phyloP scores from a whole-genome alignment of 1,140 invertebrate genomes.

The Leguminivora glycinivorella region DNA sequence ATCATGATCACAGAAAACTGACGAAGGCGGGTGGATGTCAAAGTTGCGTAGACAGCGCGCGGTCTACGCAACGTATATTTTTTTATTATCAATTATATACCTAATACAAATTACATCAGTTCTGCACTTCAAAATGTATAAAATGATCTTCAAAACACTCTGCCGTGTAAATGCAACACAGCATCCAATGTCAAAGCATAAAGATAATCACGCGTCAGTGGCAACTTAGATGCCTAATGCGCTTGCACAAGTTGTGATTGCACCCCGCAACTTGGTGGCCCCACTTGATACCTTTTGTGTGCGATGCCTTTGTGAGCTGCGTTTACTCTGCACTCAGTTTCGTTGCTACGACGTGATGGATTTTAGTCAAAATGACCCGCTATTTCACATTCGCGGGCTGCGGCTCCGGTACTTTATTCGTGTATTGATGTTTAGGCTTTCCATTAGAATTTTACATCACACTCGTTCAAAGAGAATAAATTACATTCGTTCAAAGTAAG shows the following conservation, averaged over 20 bases:
- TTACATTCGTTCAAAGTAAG: too few relatives aligned
- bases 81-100: too few relatives aligned
- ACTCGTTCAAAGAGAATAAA: too few relatives aligned
- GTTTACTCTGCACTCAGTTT: conserved; percentile 50
- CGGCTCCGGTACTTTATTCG: not conserved
- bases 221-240: conserved; percentile 40
- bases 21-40: too few relatives aligned
- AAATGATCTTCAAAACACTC: not conserved
- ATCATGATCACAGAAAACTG: too few relatives aligned
- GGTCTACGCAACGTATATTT: too few relatives aligned
- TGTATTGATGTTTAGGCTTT: too few relatives aligned
- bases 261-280: conserved; percentile 55
- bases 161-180: not conserved
- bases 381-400: conserved; percentile 30
- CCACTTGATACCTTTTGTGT: conserved; percentile 63
- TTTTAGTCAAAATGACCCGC: conserved; percentile 42
- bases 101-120: too few relatives aligned
- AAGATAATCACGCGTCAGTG: conserved; percentile 8
- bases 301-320: conserved; percentile 55
- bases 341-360: conserved; percentile 26
- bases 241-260: conserved; percentile 61
- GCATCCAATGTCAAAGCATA: conserved; percentile 11
- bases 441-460: too few relatives aligned
- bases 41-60: too few relatives aligned
- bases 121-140: not conserved